Conservation (phyloP, 2,888 invertebrate species). For the Ctenicera cuprea region DNA sequence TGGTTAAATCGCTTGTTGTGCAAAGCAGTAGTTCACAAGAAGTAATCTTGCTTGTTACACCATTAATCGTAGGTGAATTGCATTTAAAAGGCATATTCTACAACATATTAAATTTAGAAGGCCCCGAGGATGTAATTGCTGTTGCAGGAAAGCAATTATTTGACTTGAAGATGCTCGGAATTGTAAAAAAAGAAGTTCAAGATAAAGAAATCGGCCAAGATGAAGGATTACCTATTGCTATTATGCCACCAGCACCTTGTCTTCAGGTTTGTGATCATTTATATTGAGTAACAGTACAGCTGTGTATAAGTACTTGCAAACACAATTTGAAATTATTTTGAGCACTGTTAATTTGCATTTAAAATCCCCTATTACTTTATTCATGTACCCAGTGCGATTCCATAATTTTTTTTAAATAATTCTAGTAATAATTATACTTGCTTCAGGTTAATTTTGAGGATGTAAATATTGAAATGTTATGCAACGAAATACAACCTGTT, state of each 20-base stretch:
- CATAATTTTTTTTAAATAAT: too few relatives aligned
- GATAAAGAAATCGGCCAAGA: conserved; percentile 47
- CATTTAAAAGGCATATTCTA: conserved; percentile 81
- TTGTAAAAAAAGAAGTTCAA: conserved; percentile 75
- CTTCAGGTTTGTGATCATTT: conserved; percentile 78
- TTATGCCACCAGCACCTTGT: conserved; percentile 88
- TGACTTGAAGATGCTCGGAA: conserved; percentile 75
- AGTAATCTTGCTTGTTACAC: conserved; percentile 83
- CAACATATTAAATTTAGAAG: conserved; percentile 65
- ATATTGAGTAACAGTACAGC: too few relatives aligned
- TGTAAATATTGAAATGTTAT: conserved; percentile 77
- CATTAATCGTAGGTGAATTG: conserved; percentile 83
- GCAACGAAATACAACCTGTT: conserved; percentile 83
- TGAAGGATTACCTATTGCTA: conserved; percentile 82
- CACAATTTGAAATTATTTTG: not conserved
- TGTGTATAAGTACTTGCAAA: too few relatives aligned
- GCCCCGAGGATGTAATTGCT: conserved; percentile 68
- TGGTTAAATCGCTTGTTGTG: conserved; percentile 75
- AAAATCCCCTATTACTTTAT: too few relatives aligned
- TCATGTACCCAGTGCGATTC: too few relatives aligned
- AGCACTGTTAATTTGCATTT: too few relatives aligned
- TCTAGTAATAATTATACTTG: not conserved
- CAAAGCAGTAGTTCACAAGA: conserved; percentile 78
- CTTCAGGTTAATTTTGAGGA: conserved; percentile 45
- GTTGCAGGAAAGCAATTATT: conserved; percentile 79